Conservation (phyloP, 2,888 invertebrate species). For the Lumbricus terrestris region DNA sequence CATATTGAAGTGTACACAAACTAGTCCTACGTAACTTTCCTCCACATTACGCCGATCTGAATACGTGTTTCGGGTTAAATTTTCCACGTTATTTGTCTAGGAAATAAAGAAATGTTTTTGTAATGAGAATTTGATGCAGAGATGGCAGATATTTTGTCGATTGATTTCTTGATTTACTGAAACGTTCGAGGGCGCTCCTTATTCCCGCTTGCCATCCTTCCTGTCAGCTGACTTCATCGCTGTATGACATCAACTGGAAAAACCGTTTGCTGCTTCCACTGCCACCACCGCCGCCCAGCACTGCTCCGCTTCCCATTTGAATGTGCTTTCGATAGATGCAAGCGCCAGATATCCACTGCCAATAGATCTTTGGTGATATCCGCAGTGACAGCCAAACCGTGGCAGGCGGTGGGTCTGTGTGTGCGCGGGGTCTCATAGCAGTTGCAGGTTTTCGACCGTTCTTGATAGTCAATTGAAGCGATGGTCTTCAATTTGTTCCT, state of each 20-base stretch:
- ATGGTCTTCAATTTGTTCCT: neutral
- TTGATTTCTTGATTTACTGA: conserved; percentile 10
- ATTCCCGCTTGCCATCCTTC: neutral
- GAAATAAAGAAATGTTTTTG: neutral
- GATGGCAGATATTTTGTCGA: neutral
- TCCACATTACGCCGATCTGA: neutral
- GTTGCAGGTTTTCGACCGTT: neutral
- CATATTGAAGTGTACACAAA: neutral
- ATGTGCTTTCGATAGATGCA: conserved; percentile 13
- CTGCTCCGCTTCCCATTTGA: neutral
- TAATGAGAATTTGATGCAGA: neutral
- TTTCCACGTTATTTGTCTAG: neutral
- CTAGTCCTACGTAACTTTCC: neutral
- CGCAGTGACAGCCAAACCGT: conserved; percentile 7
- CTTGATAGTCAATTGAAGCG: neutral
- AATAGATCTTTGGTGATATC: neutral
- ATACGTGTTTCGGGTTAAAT: neutral
- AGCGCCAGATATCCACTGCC: neutral
- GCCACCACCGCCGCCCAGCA: neutral
- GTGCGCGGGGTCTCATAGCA: neutral
- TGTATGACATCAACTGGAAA: conserved; percentile 17
- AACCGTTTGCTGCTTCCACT: neutral
- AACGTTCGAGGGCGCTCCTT: neutral
- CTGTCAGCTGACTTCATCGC: conserved; percentile 3
- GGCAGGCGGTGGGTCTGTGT: too few relatives aligned